Base-by-base conservation (phyloP, 23 tunicate species). In the Oikopleura albicans region DNA sequence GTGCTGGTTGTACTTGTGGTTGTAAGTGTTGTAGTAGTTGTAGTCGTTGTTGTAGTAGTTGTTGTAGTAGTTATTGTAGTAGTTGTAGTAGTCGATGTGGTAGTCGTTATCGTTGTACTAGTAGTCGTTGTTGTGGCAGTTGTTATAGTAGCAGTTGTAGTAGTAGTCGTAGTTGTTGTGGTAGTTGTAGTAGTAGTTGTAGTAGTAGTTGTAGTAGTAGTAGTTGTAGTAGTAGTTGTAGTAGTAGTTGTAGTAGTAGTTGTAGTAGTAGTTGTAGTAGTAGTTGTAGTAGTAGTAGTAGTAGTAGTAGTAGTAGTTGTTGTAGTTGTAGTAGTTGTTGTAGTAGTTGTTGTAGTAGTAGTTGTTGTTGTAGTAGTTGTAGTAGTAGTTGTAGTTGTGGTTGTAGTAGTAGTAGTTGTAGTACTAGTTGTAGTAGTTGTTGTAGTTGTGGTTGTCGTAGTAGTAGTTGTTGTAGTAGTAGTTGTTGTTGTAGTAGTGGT, bases 401-500 rank as follows among this genome's bases (percentile, higher is more conserved):
- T 84, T 36, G 83, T 41, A 84, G 84, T 84, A 41, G 33, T 59
- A 41, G 86, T 84, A 28, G 86, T 84, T 36, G 84, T 28, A 22
- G 84, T 22, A 57, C 38, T 59, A 22, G 86, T 59, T 31, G 86
- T 57, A 28, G 34, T 84, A 41, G 34, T 84, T 36, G 86, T 84
- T 22, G 86, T 57, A 57, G 86, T 84, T 36, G 84, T 59, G 8
- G 84, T 57, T 29, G 84, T 84, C 34, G 84, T 41, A 22, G 84
- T 28, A 57, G 83, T 59, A 41, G 83, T 84, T 31, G 86, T 49
- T 29, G 86, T 59, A 22, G 86, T 84, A 57, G 34, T 57, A 22
- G 84, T 84, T 31, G 86, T 84, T 40, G 84, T 84, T 41, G 86
- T 59, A 49, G 86, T 59, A 49, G 83, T 22, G n/a, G 86, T 84